These are phyloP conservation scores for Cabera pusaria DNA, from an alignment of 2,888 invertebrate genomes.

Conservation along the genomic window DNA sequence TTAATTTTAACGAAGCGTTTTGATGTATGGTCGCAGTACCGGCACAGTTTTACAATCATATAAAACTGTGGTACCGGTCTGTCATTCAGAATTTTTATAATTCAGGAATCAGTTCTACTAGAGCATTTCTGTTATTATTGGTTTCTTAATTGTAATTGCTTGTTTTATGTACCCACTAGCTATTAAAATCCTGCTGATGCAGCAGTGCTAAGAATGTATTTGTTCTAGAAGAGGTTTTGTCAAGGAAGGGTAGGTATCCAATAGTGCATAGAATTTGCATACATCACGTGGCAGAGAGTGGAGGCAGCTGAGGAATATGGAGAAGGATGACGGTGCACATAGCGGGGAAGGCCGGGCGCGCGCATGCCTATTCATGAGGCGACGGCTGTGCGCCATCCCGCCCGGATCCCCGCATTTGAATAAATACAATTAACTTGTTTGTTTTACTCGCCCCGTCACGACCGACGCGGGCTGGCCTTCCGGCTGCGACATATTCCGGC, in stretches of 20 bases:
- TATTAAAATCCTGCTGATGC: no score
- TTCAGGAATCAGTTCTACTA: no score
- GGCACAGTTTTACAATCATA: no score
- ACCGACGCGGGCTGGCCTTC: conserved; percentile 57
- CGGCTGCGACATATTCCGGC: conserved; percentile 50
- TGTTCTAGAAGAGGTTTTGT: no score
- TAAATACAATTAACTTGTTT: conserved; percentile 84
- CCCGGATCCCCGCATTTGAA: conserved; percentile 68
- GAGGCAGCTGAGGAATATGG: conserved; percentile 31
- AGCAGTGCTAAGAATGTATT: no score
- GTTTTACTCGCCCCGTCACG: conserved; percentile 70
- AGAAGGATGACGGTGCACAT: conserved; percentile 65
- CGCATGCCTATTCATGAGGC: conserved; percentile 70
- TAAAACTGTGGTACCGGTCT: no score
- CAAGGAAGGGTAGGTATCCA: conserved; percentile 6
- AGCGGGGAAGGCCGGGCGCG: conserved; percentile 54
- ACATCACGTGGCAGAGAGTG: conserved; percentile 29
- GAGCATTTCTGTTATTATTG: no score
- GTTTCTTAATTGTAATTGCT: no score
- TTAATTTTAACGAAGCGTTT: conserved; percentile 1
- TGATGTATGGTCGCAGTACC: no score
- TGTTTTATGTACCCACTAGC: no score
- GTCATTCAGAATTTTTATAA: no score
- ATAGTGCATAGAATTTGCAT: conserved; percentile 36
- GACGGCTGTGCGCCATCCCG: conserved; percentile 62